Evolutionary conservation across 2,888 invertebrate genomes (phyloP).

Genomic region (Dryobotodes eremita): DNA sequence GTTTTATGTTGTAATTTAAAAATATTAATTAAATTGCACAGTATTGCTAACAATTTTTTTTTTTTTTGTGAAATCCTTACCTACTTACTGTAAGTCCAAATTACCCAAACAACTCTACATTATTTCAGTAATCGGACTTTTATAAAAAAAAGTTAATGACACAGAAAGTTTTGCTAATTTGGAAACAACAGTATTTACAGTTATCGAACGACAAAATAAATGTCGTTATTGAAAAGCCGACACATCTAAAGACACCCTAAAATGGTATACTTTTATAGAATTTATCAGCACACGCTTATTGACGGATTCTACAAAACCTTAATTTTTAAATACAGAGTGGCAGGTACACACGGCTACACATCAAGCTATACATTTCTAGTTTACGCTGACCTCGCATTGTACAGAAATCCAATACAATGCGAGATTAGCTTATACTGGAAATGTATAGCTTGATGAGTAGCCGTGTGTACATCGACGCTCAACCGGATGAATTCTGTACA

Average conservation of each 20-base stretch:
- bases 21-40: neutral
- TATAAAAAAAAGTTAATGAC: neutral
- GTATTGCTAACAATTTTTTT: no score
- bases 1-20: neutral
- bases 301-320: neutral
- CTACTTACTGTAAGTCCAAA: neutral
- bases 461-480: no score
- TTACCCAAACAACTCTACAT: neutral
- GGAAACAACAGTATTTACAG: slow-evolving; percentile 20
- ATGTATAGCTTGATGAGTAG: no score
- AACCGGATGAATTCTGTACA: no score
- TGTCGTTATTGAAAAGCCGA: slow-evolving; percentile 15
- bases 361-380: no score
- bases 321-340: neutral
- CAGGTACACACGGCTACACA: no score
- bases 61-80: neutral
- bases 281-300: slow-evolving; percentile 1
- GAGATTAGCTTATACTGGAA: no score
- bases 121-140: neutral
- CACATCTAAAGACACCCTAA: neutral
- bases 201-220: slow-evolving; percentile 34
- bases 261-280: neutral
- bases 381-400: no score
- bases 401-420: no score
- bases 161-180: neutral